Evolutionary conservation across 2,797 vertebrate genomes (phyloP), one percentile per base, ranked within the genome.

Genomic region (Aratinga solstitialis): DNA sequence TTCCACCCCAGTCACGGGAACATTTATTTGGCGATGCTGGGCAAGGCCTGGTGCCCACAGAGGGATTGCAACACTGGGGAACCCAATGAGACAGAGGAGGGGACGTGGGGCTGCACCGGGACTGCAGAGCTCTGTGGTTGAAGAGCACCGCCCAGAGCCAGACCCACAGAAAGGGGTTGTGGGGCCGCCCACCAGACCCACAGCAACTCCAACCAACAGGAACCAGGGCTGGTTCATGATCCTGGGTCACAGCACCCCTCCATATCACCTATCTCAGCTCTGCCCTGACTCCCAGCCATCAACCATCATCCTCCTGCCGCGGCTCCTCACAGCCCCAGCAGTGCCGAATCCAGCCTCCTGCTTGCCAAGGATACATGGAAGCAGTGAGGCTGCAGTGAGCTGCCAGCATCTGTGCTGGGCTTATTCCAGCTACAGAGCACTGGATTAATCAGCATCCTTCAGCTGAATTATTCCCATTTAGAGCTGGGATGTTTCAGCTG

Each of bases 1-100:
- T 96, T 92, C 95, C 94, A 89, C 94, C 97, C 95, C 92, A 53
- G 42, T 63, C 95, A 94, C 13, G 7, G 77, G 84, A 95, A 74
- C 87, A 53, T 90, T 96, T 78, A 66, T 93, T 80, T 86, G 94
- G 81, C 85, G 93, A 26, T 84, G 69, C 77, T 82, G 94, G 96
- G 95, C 0, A 90, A 95, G 93, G 71, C 75, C 90, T 94, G 95
- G 95, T 77, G 56, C 89, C 63, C 30, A 59, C 69, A 45, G 56
- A 69, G 54, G 72, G 77, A 91, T 91, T 91, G 91, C 91, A 83
- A 94, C 92, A 95, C 76, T 5, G 0, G 10, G 68, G 68, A 95
- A 93, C 40, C 65, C 79, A 45, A 54, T 36, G 18, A 40, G 47
- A 94, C 0, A 5, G 36, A 63, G 74, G 14, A 82, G 76, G 84